A percentile compares a stretch with the other conserved stretches of the same genome.
Conservation (phyloP, 2,113 vertebrate genomes). For the Embiotoca jacksoni region DNA sequence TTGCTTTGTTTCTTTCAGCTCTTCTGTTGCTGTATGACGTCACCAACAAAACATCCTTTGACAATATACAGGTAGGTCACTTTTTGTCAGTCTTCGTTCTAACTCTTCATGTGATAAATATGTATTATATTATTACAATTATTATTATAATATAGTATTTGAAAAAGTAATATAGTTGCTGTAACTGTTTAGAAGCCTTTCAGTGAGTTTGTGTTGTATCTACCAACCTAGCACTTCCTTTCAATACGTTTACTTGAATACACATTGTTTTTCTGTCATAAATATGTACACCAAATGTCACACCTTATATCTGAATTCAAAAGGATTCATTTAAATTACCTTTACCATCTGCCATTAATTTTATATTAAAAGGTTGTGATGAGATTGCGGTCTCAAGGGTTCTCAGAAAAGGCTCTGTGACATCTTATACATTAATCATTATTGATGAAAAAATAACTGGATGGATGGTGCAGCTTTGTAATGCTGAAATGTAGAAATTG, state of each 20-base stretch:
- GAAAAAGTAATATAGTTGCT: too few relatives aligned
- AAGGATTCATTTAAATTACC: too few relatives aligned
- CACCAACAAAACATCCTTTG: conserved; percentile 93
- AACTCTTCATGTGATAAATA: too few relatives aligned
- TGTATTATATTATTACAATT: too few relatives aligned
- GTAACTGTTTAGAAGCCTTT: too few relatives aligned
- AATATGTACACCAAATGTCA: neutral
- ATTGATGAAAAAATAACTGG: neutral
- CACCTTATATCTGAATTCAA: too few relatives aligned
- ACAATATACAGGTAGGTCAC: conserved; percentile 91
- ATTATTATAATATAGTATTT: too few relatives aligned
- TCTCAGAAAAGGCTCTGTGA: too few relatives aligned
- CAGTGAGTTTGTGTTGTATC: too few relatives aligned
- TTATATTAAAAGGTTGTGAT: too few relatives aligned
- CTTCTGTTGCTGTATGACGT: conserved; percentile 94
- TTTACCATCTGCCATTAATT: too few relatives aligned
- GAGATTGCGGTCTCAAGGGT: too few relatives aligned
- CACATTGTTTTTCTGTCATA: neutral
- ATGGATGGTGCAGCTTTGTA: neutral
- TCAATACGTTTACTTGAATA: neutral
- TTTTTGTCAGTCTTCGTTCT: neutral
- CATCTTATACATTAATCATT: neutral
- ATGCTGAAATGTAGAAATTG: neutral
- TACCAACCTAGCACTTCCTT: neutral
- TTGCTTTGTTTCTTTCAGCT: conserved; percentile 77